Conservation (phyloP, 23 tunicate species). For the Styela clava region DNA sequence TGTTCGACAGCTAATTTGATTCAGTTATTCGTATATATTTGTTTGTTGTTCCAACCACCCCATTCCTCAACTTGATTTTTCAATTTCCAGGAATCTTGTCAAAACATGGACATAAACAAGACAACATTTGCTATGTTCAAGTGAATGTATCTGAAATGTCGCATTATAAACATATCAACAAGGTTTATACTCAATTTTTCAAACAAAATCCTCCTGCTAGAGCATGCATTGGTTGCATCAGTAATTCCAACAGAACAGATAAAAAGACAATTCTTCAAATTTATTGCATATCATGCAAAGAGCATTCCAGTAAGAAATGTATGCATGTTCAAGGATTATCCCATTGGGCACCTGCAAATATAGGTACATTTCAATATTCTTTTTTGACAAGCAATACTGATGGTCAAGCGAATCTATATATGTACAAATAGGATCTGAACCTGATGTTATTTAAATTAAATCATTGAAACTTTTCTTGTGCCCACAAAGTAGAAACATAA, state of each 20-base stretch:
- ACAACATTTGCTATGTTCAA: conserved; percentile 42
- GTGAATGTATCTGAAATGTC: conserved; percentile 53
- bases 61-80: neutral
- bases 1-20: too few species aligned
- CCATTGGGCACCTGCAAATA: conserved; percentile 93
- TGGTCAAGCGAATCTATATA: too few species aligned
- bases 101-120: conserved; percentile 11
- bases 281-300: conserved; percentile 39
- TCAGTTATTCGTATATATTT: too few species aligned
- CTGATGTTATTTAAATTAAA: too few species aligned
- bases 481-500: too few species aligned
- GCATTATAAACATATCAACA: conserved; percentile 46
- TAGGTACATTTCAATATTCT: conserved; percentile 35
- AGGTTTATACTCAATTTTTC: conserved; percentile 57
- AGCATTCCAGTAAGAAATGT: conserved; percentile 14
- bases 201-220: conserved; percentile 65
- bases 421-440: too few species aligned
- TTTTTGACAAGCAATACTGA: neutral
- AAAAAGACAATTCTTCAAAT: conserved; percentile 38
- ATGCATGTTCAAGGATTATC: conserved; percentile 90
- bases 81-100: conserved; percentile 24
- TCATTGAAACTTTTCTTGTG: too few species aligned
- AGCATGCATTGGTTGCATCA: conserved; percentile 50
- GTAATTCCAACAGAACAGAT: neutral
- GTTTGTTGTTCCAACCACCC: too few species aligned